Evolutionary conservation across 2,113 vertebrate species (phyloP), one percentile per base, ranked within the genome.

Genomic region (Calyptomena viridis): DNA sequence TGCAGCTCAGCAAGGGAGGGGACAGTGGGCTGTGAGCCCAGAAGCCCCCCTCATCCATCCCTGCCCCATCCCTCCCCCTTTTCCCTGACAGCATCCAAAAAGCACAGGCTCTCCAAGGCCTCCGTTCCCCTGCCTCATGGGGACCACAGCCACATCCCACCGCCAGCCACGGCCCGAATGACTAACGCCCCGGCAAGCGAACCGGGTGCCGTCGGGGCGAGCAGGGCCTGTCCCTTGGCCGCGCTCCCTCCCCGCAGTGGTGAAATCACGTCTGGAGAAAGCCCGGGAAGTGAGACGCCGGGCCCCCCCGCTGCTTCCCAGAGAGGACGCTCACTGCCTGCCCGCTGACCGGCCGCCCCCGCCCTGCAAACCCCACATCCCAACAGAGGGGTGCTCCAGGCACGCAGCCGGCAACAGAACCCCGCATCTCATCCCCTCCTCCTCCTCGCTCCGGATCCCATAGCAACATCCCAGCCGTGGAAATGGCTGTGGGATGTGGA

Each of bases 231-330:
- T 91, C 81, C 89, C 56, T 95, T 96, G 96, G 96, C 93, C 8
- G 10, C 2, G 60, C 47, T 95, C 95, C 91, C 91, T 96, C 87
- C 73, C 91, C 33, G 5, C 12, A 7, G 89, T 1, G 60, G 95
- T 96, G 95, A 96, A 96, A 96, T 96, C 96, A 96, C 91, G 93
- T 96, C 95, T 96, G 95, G 94, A 96, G 96, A 95, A 92, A 89
- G 91, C 76, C 71, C 9, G 42, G 72, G 49, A 49, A 88, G 50
- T 5, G 63, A 83, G 87, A 52, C 5, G 9, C 53, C 1, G 31
- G 22, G 42, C 25, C 9, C n/a, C 33, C 22, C 14, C 2, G 6
- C 66, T 19, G 76, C 67, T 94, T 90, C 92, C 90, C 76, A 89
- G 75, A 0, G 23, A 83, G 71, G 89, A 90, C 67, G 44, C 91